A percentile compares a stretch with the other conserved stretches of the same genome.
Evolutionary conservation across 30 jellyfish, hydroid and myxozoan species (phyloP).

Genomic region (Aurelia sp.): DNA sequence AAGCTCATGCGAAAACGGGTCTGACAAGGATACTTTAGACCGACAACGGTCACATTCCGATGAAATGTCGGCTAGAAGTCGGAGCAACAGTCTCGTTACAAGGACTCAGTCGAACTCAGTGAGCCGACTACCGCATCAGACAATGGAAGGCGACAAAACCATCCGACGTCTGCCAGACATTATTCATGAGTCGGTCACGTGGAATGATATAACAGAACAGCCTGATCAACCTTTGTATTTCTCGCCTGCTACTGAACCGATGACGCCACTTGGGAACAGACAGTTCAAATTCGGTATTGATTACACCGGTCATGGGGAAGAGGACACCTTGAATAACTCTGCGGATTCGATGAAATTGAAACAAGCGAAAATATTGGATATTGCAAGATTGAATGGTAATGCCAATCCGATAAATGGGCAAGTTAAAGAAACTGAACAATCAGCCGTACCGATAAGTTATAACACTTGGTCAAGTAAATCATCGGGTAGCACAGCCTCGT

Average conservation of each 20-base stretch:
- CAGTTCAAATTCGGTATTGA: slow-evolving; percentile 51
- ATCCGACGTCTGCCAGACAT: slow-evolving; percentile 77
- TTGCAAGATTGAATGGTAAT: not conserved
- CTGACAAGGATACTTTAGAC: not conserved
- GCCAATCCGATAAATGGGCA: not conserved
- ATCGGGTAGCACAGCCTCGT: slow-evolving; percentile 44
- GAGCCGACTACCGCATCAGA: slow-evolving; percentile 2
- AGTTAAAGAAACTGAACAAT: slow-evolving; percentile 4
- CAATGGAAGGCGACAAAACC: slow-evolving; percentile 62
- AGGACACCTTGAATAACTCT: not conserved
- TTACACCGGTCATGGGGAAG: not conserved
- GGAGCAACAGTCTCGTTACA: slow-evolving; percentile 11
- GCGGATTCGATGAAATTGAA: too few species aligned
- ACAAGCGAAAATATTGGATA: not conserved
- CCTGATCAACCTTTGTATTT: slow-evolving; percentile 64
- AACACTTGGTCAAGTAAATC: slow-evolving; percentile 66
- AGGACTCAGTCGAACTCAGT: slow-evolving; percentile 18
- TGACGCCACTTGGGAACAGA: slow-evolving; percentile 75
- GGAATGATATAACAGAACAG: slow-evolving; percentile 45
- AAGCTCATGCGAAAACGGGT: not conserved
- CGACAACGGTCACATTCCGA: slow-evolving; percentile 11
- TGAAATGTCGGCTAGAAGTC: slow-evolving; percentile 11
- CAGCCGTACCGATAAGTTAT: slow-evolving; percentile 49
- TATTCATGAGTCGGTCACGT: slow-evolving; percentile 58
- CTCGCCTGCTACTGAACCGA: slow-evolving; percentile 78